Base-by-base conservation (phyloP, 1,140 invertebrate genomes). In the Hydropsyche tenuis region DNA sequence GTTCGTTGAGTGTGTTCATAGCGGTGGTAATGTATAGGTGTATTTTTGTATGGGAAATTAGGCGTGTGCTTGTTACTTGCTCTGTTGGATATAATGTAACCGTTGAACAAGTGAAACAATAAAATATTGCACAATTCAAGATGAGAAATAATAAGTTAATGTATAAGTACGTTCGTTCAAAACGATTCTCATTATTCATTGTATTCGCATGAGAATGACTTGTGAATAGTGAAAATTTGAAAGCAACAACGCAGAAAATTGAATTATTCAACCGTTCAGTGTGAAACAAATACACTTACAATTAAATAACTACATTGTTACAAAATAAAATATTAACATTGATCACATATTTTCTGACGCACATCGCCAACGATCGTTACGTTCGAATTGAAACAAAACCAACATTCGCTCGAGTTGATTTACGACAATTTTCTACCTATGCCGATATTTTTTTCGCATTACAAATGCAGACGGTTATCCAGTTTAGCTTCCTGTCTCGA, bases 241-340 rank as follows among this genome's bases (percentile, higher is more conserved):
- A 60, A 60, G 56, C 56, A 60, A 60, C 20, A 60, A 22, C 23
- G 5, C 56, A 25, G 56, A 60, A 60, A 60, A 60, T 60, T 60
- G 7, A 60, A 60, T 25, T 12, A 60, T 60, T 25, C 22, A 53
- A 20, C 11, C n/a, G n/a, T 37, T 37, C 30, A 14, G 14, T 12
- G 16, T 14, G 16, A 48, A 48, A 48, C 12, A 16, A n/a, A n/a
- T 14, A 14, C 45, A 48, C 4, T 16, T 48, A 14, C 14, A 16
- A 1, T 12, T 12, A 46, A 46, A 16, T 46, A 46, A 14, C 42
- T 43, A n/a, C 46, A 48, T 48, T 6, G n/a, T 18, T 18, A 53
- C 16, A 53, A 6, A 48, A 53, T 20, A 18, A 14, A 20, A 18
- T 37, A 9, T 37, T 9, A 37, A 37, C 30, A 37, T 4, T 37